These are phyloP conservation scores for Pachliopta kotzebuea DNA, from an alignment of 2,888 invertebrate genomes.

Conservation along the genomic window DNA sequence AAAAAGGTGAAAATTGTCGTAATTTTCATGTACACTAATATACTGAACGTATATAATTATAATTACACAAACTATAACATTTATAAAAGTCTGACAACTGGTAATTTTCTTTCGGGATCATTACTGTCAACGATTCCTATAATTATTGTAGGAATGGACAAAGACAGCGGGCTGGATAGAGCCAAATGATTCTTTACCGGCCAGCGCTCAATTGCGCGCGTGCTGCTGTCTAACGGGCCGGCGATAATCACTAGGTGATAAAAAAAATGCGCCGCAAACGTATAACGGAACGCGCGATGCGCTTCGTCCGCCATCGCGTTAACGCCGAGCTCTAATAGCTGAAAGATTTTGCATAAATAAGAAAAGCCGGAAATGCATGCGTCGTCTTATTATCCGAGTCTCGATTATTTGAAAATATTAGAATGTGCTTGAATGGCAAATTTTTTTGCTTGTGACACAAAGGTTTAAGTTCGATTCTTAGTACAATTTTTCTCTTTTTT, in stretches of 20 bases:
- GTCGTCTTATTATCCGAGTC: too few relatives aligned
- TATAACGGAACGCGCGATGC: slow-evolving; percentile 67
- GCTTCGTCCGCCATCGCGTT: slow-evolving; percentile 61
- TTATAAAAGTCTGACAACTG: slow-evolving; percentile 5
- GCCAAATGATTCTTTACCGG: slow-evolving; percentile 30
- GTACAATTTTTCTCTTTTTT: too few relatives aligned
- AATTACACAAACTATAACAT: slow-evolving; percentile 9
- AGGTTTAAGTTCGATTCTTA: too few relatives aligned
- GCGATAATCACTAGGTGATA: slow-evolving; percentile 64
- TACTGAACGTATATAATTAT: neutral
- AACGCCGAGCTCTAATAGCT: slow-evolving; percentile 35
- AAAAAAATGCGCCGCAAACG: slow-evolving; percentile 52
- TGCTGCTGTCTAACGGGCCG: slow-evolving; percentile 64
- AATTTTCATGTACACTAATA: neutral
- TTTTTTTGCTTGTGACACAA: too few relatives aligned
- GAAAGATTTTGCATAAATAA: slow-evolving; percentile 32
- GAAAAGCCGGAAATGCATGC: slow-evolving; percentile 1
- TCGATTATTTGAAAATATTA: too few relatives aligned
- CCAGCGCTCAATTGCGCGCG: slow-evolving; percentile 53
- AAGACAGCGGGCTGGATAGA: slow-evolving; percentile 50
- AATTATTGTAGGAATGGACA: slow-evolving; percentile 44
- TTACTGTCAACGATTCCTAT: slow-evolving; percentile 29
- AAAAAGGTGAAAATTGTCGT: neutral
- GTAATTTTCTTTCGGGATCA: slow-evolving; percentile 11
- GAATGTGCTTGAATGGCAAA: too few relatives aligned